A percentile compares a stretch with the other conserved stretches of the same genome.
Evolutionary conservation across 2,113 vertebrate genomes (phyloP).

Genomic region (Corythornis vintsioides): DNA sequence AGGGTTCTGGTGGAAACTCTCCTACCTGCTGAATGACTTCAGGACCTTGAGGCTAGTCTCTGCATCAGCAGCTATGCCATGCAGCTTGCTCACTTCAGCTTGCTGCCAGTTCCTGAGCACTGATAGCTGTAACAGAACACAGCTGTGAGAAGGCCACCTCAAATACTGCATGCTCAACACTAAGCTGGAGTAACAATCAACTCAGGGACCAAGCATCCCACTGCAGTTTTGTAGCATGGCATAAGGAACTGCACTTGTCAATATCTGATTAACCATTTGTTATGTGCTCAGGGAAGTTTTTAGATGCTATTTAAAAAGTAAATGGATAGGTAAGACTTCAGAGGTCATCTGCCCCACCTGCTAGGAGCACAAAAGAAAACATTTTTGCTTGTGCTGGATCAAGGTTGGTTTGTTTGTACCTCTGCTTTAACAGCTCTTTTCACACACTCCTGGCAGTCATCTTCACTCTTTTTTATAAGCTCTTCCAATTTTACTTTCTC

Average conservation of each 20-base stretch:
- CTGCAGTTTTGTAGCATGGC: neutral
- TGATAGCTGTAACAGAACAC: conserved; percentile 58
- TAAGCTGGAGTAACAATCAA: neutral
- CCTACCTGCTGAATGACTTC: conserved; percentile 59
- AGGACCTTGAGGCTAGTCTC: conserved; percentile 60
- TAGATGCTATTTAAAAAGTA: neutral
- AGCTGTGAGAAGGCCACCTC: neutral
- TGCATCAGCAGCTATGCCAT: conserved; percentile 1
- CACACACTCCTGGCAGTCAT: conserved; percentile 47
- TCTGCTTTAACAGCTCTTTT: conserved; percentile 81
- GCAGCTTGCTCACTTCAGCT: conserved; percentile 50
- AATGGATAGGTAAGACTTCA: neutral
- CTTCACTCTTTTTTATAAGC: conserved; percentile 73
- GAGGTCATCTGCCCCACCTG: neutral
- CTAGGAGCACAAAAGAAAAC: neutral
- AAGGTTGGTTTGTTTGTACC: conserved; percentile 66
- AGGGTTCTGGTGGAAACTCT: neutral
- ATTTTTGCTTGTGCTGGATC: no score
- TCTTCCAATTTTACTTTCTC: conserved; percentile 87
- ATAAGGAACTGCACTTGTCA: neutral
- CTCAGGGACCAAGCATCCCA: neutral
- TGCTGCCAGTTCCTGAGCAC: conserved; percentile 74
- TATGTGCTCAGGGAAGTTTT: neutral
- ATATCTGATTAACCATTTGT: neutral
- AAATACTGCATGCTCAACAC: neutral